Conservation (phyloP, 1,140 invertebrate species). For the Mizuhopecten yessoensis region DNA sequence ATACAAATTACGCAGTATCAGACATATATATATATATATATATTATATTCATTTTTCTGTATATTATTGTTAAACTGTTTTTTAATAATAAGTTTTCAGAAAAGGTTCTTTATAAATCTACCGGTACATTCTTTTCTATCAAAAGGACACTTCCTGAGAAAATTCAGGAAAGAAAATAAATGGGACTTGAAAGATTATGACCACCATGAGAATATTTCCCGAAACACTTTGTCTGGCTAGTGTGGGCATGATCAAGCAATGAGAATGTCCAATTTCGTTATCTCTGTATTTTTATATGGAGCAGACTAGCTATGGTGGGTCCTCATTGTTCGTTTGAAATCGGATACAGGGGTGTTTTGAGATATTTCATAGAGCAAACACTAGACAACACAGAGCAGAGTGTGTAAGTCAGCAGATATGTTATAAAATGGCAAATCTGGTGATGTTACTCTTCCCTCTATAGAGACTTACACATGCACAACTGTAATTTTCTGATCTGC, state of each 20-base stretch:
- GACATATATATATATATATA: background rate
- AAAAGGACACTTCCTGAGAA: too few species aligned
- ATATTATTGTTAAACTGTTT: background rate
- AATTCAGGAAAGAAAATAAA: background rate
- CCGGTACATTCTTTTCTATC: too few species aligned
- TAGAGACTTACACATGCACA: background rate
- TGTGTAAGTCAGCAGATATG: background rate
- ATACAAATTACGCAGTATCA: background rate
- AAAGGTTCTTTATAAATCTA: too few species aligned
- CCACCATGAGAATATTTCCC: background rate
- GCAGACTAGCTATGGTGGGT: background rate
- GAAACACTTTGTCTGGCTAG: background rate
- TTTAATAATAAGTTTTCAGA: too few species aligned
- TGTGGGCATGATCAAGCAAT: background rate
- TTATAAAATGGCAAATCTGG: conserved; percentile 19
- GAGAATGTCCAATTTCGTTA: background rate
- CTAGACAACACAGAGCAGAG: background rate
- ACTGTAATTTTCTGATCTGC: conserved; percentile 21
- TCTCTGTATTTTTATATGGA: background rate
- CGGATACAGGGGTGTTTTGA: background rate
- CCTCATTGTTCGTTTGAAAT: background rate
- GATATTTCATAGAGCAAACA: background rate
- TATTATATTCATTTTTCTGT: background rate
- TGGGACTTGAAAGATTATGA: background rate
- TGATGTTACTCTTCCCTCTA: background rate